Evolutionary conservation across 2,113 vertebrate species (phyloP), one percentile per base, ranked within the genome.

Genomic region (Ciconia maguari): DNA sequence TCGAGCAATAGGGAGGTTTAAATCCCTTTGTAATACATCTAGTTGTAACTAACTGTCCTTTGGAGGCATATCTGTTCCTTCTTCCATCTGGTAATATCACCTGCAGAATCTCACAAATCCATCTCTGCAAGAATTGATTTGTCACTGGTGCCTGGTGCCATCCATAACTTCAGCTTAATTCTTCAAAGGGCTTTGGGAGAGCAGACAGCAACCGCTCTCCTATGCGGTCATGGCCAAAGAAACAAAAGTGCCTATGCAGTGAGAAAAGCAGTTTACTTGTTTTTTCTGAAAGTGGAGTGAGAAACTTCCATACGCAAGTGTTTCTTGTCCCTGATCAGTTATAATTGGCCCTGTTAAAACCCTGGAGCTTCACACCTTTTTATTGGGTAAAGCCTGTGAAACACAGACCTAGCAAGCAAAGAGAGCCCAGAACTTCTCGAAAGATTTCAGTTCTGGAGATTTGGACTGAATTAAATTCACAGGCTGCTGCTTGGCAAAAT

Each of bases 31-130:
- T 92, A 87, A 92, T 76, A 55, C 65, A 41, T 71, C 65, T 74
- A 46, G 77, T 79, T 96, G 83, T 95, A 91, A 84, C 62, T 94
- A 86, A 91, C 52, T 82, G 86, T 91, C 57, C 92, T 95, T 87
- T 30, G 61, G 91, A 94, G 90, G 44, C 5, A 3, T 36, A 72
- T 71, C 91, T 93, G 65, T 75, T 89, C 76, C 52, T 92, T 78
- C 46, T 69, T 89, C 72, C 92, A 84, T 61, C 72, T 72, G 91
- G 86, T 89, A 30, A 32, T 85, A 92, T 76, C 80, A 79, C 80
- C 89, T 82, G 61, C 72, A 57, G 65, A 57, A 94, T 89, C 89
- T 95, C 94, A 77, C 57, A 87, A 91, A 94, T 94, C 92, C 61
- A 72, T 84, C 89, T 93, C 60, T 92, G 65, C 54, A 49, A 68